Evolutionary conservation across 1,140 invertebrate species (phyloP).

Genomic region (Drosophila lacertosa): DNA sequence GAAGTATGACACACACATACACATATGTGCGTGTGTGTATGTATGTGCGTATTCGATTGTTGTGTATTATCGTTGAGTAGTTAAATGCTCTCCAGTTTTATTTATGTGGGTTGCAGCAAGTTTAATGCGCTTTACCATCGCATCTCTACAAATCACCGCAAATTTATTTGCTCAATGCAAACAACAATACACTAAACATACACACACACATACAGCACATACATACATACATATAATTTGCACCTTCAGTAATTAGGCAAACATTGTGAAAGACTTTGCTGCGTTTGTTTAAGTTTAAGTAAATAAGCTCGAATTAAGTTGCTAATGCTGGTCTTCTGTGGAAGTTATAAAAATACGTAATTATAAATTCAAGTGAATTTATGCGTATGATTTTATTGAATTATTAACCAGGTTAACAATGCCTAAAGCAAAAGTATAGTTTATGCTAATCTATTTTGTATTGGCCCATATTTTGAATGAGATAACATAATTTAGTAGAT

Average conservation of each 20-base stretch:
- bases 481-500: too few relatives aligned
- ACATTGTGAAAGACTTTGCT: background rate
- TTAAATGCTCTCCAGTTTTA: slow-evolving; percentile 63
- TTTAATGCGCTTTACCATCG: slow-evolving; percentile 51
- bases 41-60: slow-evolving; percentile 16
- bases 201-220: slow-evolving; percentile 9
- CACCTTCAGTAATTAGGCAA: slow-evolving; percentile 20
- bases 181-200: slow-evolving; percentile 6
- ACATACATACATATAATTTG: slow-evolving; percentile 7
- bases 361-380: too few relatives aligned
- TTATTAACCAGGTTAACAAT: too few relatives aligned
- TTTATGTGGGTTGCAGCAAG: slow-evolving; percentile 43
- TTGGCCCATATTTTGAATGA: too few relatives aligned
- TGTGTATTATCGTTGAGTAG: slow-evolving; percentile 57
- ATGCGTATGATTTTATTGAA: too few relatives aligned
- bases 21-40: slow-evolving; percentile 35
- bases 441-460: too few relatives aligned
- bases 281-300: background rate
- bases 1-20: slow-evolving; percentile 5
- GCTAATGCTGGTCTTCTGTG: too few relatives aligned
- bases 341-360: too few relatives aligned
- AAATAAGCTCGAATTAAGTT: background rate
- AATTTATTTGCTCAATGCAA: slow-evolving; percentile 67
- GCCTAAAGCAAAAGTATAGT: too few relatives aligned
- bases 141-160: slow-evolving; percentile 69